Evolutionary conservation across 2,113 vertebrate species (phyloP).

Genomic region (Gymnogyps californianus): DNA sequence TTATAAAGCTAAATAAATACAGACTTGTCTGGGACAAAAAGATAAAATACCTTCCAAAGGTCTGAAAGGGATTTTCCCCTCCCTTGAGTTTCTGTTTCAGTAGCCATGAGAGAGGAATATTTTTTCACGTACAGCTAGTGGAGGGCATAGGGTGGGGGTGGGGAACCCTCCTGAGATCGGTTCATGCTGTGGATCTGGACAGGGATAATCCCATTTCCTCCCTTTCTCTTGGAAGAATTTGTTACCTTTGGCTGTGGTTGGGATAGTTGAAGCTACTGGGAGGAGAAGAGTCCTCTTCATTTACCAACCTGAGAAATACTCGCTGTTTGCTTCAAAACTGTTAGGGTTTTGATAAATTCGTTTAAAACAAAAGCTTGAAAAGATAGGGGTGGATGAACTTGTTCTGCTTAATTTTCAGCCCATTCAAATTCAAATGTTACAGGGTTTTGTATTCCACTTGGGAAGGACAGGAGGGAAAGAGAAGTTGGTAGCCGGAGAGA

Average conservation of each 20-base stretch:
- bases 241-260: constrained; percentile 8
- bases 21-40: background rate
- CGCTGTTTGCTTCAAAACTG: background rate
- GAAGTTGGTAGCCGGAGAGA: background rate
- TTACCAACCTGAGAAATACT: background rate
- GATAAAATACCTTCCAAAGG: background rate
- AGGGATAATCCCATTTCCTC: constrained; percentile 39
- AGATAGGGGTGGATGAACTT: background rate
- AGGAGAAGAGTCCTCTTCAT: background rate
- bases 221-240: constrained; percentile 14
- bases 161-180: background rate
- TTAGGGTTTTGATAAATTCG: background rate
- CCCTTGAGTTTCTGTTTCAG: background rate
- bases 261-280: background rate
- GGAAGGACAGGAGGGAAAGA: background rate
- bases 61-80: constrained; percentile 19
- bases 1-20: background rate
- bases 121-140: constrained; percentile 19
- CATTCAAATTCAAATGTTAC: constrained; percentile 37
- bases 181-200: background rate
- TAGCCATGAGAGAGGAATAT: constrained; percentile 27
- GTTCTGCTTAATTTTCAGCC: constrained; percentile 30
- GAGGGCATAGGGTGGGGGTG: background rate
- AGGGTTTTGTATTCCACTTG: background rate
- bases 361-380: constrained; percentile 25